Base-by-base conservation (phyloP, 2,113 vertebrate species). In the Pteronura brasiliensis region DNA sequence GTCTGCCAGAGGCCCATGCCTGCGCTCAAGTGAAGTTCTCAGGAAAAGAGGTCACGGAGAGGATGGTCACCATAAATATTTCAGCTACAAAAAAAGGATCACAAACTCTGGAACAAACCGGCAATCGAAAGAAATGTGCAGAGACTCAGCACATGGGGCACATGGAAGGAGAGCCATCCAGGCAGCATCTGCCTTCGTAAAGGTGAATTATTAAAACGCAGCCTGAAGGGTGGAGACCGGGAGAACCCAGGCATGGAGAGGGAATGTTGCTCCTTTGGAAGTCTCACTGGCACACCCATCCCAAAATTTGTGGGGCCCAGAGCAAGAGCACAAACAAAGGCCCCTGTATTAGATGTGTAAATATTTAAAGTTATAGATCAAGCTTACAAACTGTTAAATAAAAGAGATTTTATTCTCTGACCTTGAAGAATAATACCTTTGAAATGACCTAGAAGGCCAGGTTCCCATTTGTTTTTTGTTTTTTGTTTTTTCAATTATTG, bases 21-120 rank as follows among this genome's bases (percentile, higher is more conserved):
- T 79, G 25, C 39, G 25, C 20, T 21, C 7, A 55, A 88, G 15
- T 36, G 34, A 80, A 7, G 36, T n/a, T 77, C 80, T 87, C 29
- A 29, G 3, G 31, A 44, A 87, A 84, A 65, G 6, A 89, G 25
- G n/a, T 81, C 83, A 81, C 20, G 1, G 0, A 86, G 55, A 83
- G 23, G 34, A 59, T 79, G 44, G 12, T 79, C 69, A 76, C 39
- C 31, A 59, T 44, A 84, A 65, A 74, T 74, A 49, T 76, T 83
- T 83, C n/a, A 96, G 27, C 80, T 61, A 42, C 52, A 27, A 25
- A 88, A 88, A 94, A 42, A 61, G n/a, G 39, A 77, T 67, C 61
- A 71, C 31, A 55, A 63, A 77, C 7, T 80, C 79, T 69, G 25
- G 27, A 84, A 42, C 9, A 49, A 88, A 83, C 9, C 10, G 74